phyloP scores from a whole-genome alignment of 2,888 invertebrate species.

The Lasioglossum morio region DNA sequence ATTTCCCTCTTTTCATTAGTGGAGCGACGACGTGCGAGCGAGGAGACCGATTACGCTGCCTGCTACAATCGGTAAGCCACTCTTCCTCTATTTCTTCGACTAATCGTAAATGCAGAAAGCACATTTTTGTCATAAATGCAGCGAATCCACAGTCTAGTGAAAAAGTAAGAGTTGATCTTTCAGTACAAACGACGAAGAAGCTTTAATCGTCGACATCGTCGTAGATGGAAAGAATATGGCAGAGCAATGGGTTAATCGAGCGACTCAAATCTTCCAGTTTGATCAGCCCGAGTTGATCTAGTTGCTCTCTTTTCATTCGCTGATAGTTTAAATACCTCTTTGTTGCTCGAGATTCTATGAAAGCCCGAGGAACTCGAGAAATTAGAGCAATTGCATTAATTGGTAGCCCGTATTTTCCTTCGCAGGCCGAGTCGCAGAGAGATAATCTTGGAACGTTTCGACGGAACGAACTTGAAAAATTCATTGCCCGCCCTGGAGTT shows the following conservation, averaged over 20 bases:
- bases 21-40: neutral
- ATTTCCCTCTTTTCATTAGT: neutral
- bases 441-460: neutral
- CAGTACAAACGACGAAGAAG: neutral
- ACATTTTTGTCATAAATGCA: no score
- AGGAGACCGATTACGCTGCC: neutral
- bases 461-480: neutral
- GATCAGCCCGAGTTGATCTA: neutral
- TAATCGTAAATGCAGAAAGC: neutral
- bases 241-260: neutral
- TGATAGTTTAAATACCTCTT: neutral
- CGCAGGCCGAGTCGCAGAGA: neutral
- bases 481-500: neutral
- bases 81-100: neutral
- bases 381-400: slow-evolving; percentile 35
- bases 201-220: neutral
- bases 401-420: neutral
- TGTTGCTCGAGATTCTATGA: neutral
- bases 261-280: neutral
- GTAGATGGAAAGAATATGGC: neutral
- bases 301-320: slow-evolving; percentile 1
- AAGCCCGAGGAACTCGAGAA: slow-evolving; percentile 24
- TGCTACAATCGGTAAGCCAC: neutral
- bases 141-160: neutral
- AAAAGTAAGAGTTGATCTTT: no score